Evolutionary conservation across 2,888 invertebrate species (phyloP), one percentile per base, ranked within the genome.

Genomic region (Sceliomorpha sp.): DNA sequence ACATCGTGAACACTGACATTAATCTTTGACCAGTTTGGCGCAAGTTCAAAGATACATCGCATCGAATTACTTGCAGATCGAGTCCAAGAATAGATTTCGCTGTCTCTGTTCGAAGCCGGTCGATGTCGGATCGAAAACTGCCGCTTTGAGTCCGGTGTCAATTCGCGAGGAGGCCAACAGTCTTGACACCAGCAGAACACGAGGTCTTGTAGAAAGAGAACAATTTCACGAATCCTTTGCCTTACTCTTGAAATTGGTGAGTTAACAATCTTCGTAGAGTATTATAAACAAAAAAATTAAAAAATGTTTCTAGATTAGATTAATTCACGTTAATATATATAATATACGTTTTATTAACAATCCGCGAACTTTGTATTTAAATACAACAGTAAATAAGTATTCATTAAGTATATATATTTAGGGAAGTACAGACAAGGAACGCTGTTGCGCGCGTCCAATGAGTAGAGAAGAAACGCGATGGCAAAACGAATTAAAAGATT

Each of bases 401-500:
- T n/a, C n/a, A n/a, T n/a, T n/a, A n/a, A n/a, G n/a, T n/a, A n/a
- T n/a, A n/a, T n/a, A n/a, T n/a, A n/a, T n/a, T n/a, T 55, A 86
- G 91, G 94, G 94, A 8, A 93, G 92, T 75, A 89, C 90, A 0
- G 93, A 94, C 59, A 92, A 92, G 74, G 92, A 92, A 62, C 90
- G 91, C 24, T 85, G 90, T 75, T 80, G 89, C 85, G 77, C 83
- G 79, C 88, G 89, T 2, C 89, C 94, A 92, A 91, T 94, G 82
- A 95, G 95, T 76, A 92, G 93, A 72, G 96, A 97, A 86, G 96
- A 97, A 84, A 93, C 94, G 67, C 90, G 94, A 34, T 97, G 95
- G 95, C 96, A 96, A 88, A 96, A 94, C 75, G 95, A 96, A 89
- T 89, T 96, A 44, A 96, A 96, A 88, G 97, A 97, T 89, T 90